Conservation (phyloP, 2,888 invertebrate genomes). For the Ophioninae sp. region DNA sequence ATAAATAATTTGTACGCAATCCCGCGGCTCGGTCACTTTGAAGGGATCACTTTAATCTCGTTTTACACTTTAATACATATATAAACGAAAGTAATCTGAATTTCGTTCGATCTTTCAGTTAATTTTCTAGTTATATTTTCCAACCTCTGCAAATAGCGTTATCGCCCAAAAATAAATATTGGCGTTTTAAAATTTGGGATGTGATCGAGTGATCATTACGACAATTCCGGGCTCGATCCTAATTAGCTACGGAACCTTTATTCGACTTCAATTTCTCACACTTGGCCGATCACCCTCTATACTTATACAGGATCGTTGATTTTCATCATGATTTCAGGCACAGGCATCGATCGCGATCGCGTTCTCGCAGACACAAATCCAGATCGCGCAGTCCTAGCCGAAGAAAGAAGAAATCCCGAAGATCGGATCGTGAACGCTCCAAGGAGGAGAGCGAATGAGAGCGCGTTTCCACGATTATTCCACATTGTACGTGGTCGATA, state of each 20-base stretch:
- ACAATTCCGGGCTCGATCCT: background rate
- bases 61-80: background rate
- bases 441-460: conserved; percentile 87
- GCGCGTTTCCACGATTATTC: conserved; percentile 37
- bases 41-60: too few relatives aligned
- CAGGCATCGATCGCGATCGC: conserved; percentile 82
- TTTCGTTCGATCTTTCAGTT: background rate
- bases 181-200: background rate
- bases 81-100: background rate
- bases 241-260: background rate
- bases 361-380: conserved; percentile 86
- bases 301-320: background rate
- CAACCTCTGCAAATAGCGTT: background rate
- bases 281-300: background rate
- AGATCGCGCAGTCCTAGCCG: conserved; percentile 87
- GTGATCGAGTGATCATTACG: background rate
- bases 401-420: conserved; percentile 87
- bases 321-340: conserved; percentile 69
- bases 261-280: background rate
- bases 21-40: too few relatives aligned
- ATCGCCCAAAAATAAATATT: background rate
- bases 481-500: conserved; percentile 44
- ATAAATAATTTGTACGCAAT: too few relatives aligned
- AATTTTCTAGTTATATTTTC: background rate
- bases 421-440: conserved; percentile 84